phyloP scores from a whole-genome alignment of 2,888 invertebrate species.

The Spicauda simplicius region DNA sequence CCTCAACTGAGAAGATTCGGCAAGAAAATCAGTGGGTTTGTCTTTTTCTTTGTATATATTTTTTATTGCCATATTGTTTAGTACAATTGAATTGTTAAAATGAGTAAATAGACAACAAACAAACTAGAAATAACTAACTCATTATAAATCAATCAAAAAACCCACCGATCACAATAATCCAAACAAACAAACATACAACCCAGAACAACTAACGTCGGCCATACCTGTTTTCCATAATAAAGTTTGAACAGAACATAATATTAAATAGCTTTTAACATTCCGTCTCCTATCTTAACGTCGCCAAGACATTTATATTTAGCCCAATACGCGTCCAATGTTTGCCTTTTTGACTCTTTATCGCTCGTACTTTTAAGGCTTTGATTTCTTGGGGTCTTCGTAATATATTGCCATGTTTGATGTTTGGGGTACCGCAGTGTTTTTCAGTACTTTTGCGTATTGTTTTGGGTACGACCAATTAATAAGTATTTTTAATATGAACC shows the following conservation, averaged over 20 bases:
- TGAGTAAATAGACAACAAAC: no score
- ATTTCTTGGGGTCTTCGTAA: constrained; percentile 57
- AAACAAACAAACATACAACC: not conserved
- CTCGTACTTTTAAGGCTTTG: constrained; percentile 56
- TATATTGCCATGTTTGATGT: constrained; percentile 21
- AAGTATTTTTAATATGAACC: no score
- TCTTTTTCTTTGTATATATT: no score
- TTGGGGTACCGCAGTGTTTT: constrained; percentile 22
- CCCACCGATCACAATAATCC: no score
- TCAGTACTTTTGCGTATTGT: not conserved
- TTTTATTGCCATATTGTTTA: no score
- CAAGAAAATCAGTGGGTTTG: no score
- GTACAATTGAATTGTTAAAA: no score
- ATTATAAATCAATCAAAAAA: not conserved
- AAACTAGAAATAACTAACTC: not conserved
- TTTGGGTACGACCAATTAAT: no score
- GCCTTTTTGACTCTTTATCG: constrained; percentile 78
- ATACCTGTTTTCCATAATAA: constrained; percentile 61
- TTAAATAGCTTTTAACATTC: constrained; percentile 86
- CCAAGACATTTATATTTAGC: constrained; percentile 82
- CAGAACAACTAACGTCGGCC: constrained; percentile 34
- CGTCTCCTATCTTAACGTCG: constrained; percentile 74
- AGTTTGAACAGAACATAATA: constrained; percentile 84
- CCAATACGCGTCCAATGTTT: constrained; percentile 81
- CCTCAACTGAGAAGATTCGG: no score